Conservation (phyloP, 2,113 vertebrate genomes). For the Desmodus rotundus region DNA sequence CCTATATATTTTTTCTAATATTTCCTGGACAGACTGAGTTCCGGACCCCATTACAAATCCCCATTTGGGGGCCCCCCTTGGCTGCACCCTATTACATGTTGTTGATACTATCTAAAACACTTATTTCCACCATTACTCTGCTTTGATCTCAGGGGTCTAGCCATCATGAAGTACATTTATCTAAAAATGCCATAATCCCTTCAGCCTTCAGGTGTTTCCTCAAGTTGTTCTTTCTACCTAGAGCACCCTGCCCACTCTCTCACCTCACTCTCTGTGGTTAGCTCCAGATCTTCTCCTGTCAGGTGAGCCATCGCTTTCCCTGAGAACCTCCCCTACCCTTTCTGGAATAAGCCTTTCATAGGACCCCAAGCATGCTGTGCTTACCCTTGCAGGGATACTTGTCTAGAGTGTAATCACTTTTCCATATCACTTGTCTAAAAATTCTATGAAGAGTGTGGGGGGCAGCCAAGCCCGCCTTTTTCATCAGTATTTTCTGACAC, state of each 20-base stretch:
- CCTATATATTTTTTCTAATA: too few relatives aligned
- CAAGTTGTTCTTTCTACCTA: background rate
- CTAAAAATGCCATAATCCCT: background rate
- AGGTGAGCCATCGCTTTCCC: background rate
- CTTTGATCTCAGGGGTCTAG: background rate
- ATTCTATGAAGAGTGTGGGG: background rate
- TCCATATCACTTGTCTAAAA: background rate
- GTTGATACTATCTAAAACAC: background rate
- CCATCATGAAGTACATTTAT: background rate
- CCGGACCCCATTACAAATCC: too few relatives aligned
- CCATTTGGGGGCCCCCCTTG: too few relatives aligned
- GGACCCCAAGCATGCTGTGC: background rate
- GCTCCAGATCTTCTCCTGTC: background rate
- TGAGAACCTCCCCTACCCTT: background rate
- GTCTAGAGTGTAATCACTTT: background rate
- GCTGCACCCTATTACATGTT: background rate
- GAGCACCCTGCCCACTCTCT: background rate
- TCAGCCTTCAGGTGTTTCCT: background rate
- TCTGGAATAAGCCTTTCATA: background rate
- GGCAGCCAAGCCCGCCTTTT: background rate
- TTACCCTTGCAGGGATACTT: background rate
- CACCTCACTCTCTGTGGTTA: background rate
- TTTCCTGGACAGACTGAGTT: too few relatives aligned
- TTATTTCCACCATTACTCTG: background rate
- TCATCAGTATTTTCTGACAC: background rate